Evolutionary conservation across 2,888 invertebrate genomes (phyloP).

Genomic region (Branchipolynoe longqiensis): DNA sequence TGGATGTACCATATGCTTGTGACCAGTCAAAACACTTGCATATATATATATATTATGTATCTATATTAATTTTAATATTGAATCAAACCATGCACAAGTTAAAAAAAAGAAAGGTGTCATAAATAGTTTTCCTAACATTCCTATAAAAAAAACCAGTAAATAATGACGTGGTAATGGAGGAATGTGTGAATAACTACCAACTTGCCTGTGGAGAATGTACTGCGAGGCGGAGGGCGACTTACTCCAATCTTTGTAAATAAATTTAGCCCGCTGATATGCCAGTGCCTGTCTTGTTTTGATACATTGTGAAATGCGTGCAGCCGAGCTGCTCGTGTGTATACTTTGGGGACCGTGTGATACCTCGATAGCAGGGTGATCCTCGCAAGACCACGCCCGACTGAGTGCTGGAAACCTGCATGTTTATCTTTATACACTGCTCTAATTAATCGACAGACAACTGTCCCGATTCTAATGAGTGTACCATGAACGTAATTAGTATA

Average conservation of each 20-base stretch:
- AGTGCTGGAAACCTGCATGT: not conserved
- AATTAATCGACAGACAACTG: constrained; percentile 34
- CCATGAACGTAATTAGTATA: not conserved
- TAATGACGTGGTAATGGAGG: not conserved
- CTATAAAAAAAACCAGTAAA: constrained; percentile 14
- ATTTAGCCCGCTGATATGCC: constrained; percentile 44
- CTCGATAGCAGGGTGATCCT: constrained; percentile 39
- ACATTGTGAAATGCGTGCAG: constrained; percentile 15
- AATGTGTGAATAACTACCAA: constrained; percentile 48
- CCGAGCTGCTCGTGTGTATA: constrained; percentile 33
- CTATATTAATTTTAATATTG: constrained; percentile 42
- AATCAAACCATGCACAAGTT: constrained; percentile 33
- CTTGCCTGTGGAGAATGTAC: constrained; percentile 53
- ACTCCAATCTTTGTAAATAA: constrained; percentile 51
- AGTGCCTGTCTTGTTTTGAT: constrained; percentile 55
- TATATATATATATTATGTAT: constrained; percentile 31
- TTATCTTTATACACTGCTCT: constrained; percentile 19
- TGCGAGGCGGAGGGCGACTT: constrained; percentile 41
- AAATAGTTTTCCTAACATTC: constrained; percentile 50
- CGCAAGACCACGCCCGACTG: constrained; percentile 34
- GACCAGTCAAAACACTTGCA: constrained; percentile 51
- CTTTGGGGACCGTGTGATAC: constrained; percentile 51
- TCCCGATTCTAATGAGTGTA: constrained; percentile 34
- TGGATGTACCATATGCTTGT: constrained; percentile 24
- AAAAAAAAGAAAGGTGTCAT: not conserved